These are phyloP conservation scores for Chaetodon trifascialis DNA, from an alignment of 2,113 vertebrate genomes.

Conservation along the genomic window DNA sequence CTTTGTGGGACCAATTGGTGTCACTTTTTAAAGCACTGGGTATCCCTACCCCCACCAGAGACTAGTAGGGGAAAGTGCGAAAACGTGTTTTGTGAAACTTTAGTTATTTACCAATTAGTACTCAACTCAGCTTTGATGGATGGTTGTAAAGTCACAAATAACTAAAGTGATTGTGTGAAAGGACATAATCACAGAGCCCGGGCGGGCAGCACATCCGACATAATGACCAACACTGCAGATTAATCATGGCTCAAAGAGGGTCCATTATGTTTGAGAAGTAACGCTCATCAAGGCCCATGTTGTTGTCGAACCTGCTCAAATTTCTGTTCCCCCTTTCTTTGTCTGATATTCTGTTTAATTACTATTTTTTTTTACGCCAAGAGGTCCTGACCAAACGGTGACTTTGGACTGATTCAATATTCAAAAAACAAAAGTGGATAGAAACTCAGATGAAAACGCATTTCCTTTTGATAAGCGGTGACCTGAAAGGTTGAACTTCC, in stretches of 20 bases:
- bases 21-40: too few species aligned
- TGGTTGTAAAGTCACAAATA: constrained; percentile 49
- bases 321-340: constrained; percentile 16
- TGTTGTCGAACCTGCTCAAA: constrained; percentile 4
- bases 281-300: constrained; percentile 18
- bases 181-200: not conserved
- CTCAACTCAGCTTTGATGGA: constrained; percentile 42
- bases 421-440: too few species aligned
- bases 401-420: too few species aligned
- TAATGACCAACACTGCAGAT: not conserved
- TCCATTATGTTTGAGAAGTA: constrained; percentile 3
- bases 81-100: not conserved
- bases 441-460: too few species aligned
- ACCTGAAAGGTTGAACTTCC: constrained; percentile 11
- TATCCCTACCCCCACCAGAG: not conserved
- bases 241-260: not conserved
- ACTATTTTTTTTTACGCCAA: constrained; percentile 45
- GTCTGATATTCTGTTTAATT: constrained; percentile 60
- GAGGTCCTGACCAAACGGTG: too few species aligned
- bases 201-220: not conserved
- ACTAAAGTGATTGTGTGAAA: not conserved
- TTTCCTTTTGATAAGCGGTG: not conserved
- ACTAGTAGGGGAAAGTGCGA: not conserved
- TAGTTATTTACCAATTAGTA: constrained; percentile 57
- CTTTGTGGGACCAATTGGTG: too few species aligned